These are phyloP conservation scores for Araneus ventricosus DNA, from an alignment of 1,140 invertebrate genomes.

Conservation along the genomic window DNA sequence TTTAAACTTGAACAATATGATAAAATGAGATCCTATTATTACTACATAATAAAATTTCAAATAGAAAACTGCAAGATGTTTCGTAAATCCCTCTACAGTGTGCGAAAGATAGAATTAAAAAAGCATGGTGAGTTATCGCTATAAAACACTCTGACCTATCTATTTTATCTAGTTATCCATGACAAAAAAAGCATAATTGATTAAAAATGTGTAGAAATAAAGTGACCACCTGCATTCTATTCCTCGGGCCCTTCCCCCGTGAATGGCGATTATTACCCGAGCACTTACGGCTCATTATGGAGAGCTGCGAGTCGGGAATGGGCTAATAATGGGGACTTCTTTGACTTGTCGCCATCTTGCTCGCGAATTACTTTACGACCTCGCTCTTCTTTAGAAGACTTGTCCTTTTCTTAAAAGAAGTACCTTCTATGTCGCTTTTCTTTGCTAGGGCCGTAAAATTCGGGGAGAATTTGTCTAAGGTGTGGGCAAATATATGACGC, in stretches of 20 bases:
- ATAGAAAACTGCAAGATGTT: too few species aligned
- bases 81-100: too few species aligned
- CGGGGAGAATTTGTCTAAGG: neutral
- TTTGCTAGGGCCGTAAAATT: neutral
- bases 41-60: too few species aligned
- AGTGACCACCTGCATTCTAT: neutral
- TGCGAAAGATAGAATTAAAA: too few species aligned
- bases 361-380: constrained; percentile 2
- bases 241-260: neutral
- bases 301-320: too few species aligned
- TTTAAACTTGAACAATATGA: too few species aligned
- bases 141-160: too few species aligned
- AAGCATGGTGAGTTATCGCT: too few species aligned
- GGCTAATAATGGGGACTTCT: neutral
- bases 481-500: neutral
- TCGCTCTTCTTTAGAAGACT: neutral
- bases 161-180: neutral
- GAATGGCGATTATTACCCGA: neutral
- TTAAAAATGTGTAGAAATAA: too few species aligned
- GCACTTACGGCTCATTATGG: neutral
- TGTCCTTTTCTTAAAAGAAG: neutral
- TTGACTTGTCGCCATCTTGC: neutral
- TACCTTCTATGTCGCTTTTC: neutral
- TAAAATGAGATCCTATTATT: too few species aligned
- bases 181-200: too few species aligned